Percentiles rank a stretch among this genome's conserved stretches.
Conservation (phyloP, 2,797 vertebrate genomes). For the Anolis apletophallus region DNA sequence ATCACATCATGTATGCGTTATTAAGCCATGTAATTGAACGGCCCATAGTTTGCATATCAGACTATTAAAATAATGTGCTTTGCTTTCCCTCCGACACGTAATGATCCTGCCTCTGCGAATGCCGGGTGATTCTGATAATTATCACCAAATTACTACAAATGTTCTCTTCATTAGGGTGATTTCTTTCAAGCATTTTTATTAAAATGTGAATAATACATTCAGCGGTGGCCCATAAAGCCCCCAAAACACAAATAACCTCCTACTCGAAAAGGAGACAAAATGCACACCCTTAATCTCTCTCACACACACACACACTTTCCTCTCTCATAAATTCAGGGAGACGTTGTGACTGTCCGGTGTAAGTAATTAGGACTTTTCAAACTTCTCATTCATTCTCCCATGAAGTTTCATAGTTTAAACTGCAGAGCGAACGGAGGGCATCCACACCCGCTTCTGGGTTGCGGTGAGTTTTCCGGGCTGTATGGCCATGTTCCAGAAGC, state of each 20-base stretch:
- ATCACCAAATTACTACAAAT: slow-evolving; percentile 99
- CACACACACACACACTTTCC: no score
- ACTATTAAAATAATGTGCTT: slow-evolving; percentile 99
- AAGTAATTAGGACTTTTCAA: slow-evolving; percentile 33
- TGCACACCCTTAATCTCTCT: background rate
- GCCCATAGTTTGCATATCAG: slow-evolving; percentile 99
- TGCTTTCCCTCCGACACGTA: slow-evolving; percentile 98
- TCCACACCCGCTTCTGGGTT: no score
- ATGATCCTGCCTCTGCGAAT: slow-evolving; percentile 96
- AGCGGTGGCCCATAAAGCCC: slow-evolving; percentile 75
- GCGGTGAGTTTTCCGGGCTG: no score
- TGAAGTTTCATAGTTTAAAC: slow-evolving; percentile 59
- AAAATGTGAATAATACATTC: slow-evolving; percentile 83
- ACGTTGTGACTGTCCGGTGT: slow-evolving; percentile 14
- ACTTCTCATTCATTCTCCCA: slow-evolving; percentile 32
- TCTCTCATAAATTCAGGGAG: background rate
- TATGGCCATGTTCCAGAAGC: no score
- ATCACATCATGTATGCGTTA: slow-evolving; percentile 98
- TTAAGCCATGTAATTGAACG: slow-evolving; percentile 99
- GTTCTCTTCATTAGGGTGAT: slow-evolving; percentile 99
- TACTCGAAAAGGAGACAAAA: background rate
- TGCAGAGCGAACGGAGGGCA: background rate
- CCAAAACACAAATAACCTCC: slow-evolving; percentile 20
- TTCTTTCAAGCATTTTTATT: slow-evolving; percentile 87
- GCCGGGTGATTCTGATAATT: slow-evolving; percentile 98